phyloP scores from a whole-genome alignment of 2,797 vertebrate genomes.

The Cheirogaleus major region DNA sequence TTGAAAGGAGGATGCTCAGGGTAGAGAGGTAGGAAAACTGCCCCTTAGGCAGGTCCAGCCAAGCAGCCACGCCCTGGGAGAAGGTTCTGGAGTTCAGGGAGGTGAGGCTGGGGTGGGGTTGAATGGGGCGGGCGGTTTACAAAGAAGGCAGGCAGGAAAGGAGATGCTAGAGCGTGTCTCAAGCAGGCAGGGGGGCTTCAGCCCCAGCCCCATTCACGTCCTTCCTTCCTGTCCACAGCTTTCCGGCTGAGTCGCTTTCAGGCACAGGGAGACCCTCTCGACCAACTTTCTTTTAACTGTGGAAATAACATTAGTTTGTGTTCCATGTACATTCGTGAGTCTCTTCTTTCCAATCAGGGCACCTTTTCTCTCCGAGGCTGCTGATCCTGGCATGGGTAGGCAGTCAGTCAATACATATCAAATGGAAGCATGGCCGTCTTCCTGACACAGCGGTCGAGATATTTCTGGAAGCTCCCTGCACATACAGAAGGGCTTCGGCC shows the following conservation, averaged over 20 bases:
- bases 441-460: neutral
- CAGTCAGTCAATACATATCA: neutral
- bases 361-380: neutral
- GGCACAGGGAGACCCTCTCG: neutral
- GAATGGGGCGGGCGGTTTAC: rapidly evolving
- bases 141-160: neutral
- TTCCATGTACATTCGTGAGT: neutral
- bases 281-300: neutral
- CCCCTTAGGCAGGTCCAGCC: neutral
- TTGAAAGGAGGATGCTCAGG: neutral
- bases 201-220: rapidly evolving
- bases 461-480: slow-evolving; percentile 30
- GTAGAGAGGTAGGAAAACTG: neutral
- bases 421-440: neutral
- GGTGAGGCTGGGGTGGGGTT: neutral
- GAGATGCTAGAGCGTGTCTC: too few relatives aligned
- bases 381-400: neutral
- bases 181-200: neutral
- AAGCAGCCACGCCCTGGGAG: neutral
- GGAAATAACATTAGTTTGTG: neutral
- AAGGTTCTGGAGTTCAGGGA: neutral
- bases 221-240: neutral
- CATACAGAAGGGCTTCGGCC: slow-evolving; percentile 30
- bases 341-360: neutral
- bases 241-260: neutral